Base-by-base conservation (phyloP, 2,888 invertebrate genomes). In the Trisateles emortualis region DNA sequence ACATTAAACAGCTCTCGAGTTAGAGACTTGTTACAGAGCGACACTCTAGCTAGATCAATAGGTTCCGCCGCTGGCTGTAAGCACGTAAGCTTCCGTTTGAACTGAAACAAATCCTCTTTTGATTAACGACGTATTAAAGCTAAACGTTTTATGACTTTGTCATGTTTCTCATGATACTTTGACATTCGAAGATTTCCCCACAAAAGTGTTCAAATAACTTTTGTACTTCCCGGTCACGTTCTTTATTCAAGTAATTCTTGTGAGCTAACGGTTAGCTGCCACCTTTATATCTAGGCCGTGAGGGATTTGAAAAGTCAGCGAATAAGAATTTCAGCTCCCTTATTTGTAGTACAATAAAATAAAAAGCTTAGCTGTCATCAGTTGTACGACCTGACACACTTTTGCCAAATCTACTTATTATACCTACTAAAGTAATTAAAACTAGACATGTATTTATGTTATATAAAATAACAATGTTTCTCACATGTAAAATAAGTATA, bases 21-120 rank as follows among this genome's bases (percentile, higher is more conserved):
- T 41, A 16, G 33, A 22, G 33, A 16, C 24, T 17, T 47, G 29
- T 36, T 44, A 24, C 35, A 33, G 48, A 46, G 43, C 29, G 42
- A 45, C 38, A 49, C 22, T 29, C 30, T 40, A 56, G 43, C 45
- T 51, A 54, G 59, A 65, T 65, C 62, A 52, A 61, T 65, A 59
- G 53, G 49, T 56, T 52, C 58, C 58, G 38, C 43, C 49, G 45
- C 42, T 47, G 53, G 33, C 51, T 52, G 43, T 36, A 32, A 42
- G 41, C 36, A 57, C 46, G 54, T 52, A 47, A 45, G 33, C 42
- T 38, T 43, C 38, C 40, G n/a, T 17, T 41, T 36, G 49, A 56
- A 64, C 46, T 55, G 17, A 33, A 26, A 39, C 16, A 10, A 60
- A 38, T 52, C 39, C 26, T 26, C 30, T 24, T 40, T 26, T 56